Evolutionary conservation across 2,113 vertebrate genomes (phyloP).

Genomic region (Tychaedon coryphoeus): DNA sequence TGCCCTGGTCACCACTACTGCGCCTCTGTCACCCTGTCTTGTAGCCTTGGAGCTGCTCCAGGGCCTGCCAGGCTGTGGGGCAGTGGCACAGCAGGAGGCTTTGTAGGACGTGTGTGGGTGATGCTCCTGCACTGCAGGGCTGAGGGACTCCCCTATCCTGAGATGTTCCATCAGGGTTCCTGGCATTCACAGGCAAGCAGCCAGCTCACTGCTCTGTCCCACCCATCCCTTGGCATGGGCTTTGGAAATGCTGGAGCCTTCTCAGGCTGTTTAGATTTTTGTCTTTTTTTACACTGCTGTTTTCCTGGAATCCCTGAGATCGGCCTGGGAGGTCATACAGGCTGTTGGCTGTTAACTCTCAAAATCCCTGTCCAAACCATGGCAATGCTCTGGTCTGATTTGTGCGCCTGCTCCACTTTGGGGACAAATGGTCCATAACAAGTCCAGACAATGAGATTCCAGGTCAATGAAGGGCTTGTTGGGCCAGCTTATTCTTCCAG

Average conservation of each 20-base stretch:
- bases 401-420: not conserved
- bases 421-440: not conserved
- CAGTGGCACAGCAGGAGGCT: not conserved
- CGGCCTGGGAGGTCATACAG: not conserved
- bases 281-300: not conserved
- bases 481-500: not conserved
- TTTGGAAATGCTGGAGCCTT: slow-evolving; percentile 35
- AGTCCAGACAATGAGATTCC: not conserved
- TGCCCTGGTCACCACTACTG: not conserved
- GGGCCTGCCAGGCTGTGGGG: not conserved
- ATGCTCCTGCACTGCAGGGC: not conserved
- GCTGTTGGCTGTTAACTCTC: not conserved
- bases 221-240: slow-evolving; percentile 37
- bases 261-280: slow-evolving; percentile 23
- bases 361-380: not conserved
- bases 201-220: not conserved
- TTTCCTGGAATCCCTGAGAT: slow-evolving; percentile 46
- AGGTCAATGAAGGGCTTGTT: not conserved
- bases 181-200: not conserved
- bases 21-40: not conserved
- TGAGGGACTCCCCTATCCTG: not conserved
- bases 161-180: not conserved
- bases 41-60: not conserved
- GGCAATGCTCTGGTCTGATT: not conserved
- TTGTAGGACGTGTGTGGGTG: not conserved